These are phyloP conservation scores for Fregetta grallaria DNA, from an alignment of 2,113 vertebrate genomes.

Conservation along the genomic window DNA sequence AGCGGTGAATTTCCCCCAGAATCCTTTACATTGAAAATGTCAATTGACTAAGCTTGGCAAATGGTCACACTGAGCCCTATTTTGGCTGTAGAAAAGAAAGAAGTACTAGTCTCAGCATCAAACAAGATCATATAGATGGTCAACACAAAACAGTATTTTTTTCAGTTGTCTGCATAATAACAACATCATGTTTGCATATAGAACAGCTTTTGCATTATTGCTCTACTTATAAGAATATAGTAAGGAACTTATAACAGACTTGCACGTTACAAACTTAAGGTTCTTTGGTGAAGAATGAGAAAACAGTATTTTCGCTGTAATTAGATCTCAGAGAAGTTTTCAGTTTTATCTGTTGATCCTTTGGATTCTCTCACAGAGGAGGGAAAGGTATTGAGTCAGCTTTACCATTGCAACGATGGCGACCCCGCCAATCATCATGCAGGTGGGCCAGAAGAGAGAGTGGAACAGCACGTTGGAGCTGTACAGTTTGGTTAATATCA, in stretches of 20 bases:
- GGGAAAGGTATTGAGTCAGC: slow-evolving; percentile 92
- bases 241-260: slow-evolving; percentile 80
- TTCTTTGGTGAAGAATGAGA: slow-evolving; percentile 87
- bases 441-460: slow-evolving; percentile 92
- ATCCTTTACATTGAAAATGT: background rate
- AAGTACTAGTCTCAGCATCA: slow-evolving; percentile 61
- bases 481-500: slow-evolving; percentile 89
- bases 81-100: slow-evolving; percentile 58
- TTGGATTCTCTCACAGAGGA: slow-evolving; percentile 86
- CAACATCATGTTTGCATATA: slow-evolving; percentile 81
- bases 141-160: slow-evolving; percentile 59
- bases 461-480: slow-evolving; percentile 85
- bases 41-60: slow-evolving; percentile 54
- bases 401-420: slow-evolving; percentile 92
- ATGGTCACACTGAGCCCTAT: slow-evolving; percentile 63
- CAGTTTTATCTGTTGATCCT: slow-evolving; percentile 84
- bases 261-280: slow-evolving; percentile 85
- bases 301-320: slow-evolving; percentile 78
- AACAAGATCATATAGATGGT: slow-evolving; percentile 58
- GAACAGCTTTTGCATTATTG: slow-evolving; percentile 84
- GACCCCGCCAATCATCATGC: slow-evolving; percentile 84
- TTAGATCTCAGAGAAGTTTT: slow-evolving; percentile 21
- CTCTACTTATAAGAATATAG: slow-evolving; percentile 80
- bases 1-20: background rate
- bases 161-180: slow-evolving; percentile 73